Conservation (phyloP, 2,888 invertebrate genomes). For the Papilio protenor region DNA sequence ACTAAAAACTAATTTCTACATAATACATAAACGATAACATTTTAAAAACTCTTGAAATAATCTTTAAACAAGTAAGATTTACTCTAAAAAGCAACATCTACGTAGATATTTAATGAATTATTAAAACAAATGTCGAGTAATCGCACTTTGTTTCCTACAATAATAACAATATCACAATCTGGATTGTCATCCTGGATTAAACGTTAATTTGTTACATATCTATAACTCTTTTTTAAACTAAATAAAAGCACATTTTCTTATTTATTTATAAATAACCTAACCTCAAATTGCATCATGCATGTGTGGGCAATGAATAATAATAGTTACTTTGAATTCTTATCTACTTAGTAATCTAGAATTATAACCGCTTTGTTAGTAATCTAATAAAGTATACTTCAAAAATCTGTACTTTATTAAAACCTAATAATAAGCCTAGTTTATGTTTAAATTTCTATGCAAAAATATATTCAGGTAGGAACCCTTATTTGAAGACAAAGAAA, state of each 20-base stretch:
- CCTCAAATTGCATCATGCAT: neutral
- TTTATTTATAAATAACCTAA: neutral
- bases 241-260: neutral
- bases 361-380: neutral
- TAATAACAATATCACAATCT: neutral
- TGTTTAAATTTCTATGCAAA: too few species aligned
- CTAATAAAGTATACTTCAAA: neutral
- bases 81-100: neutral
- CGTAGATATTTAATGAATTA: too few species aligned
- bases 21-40: neutral
- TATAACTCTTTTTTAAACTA: neutral
- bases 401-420: too few species aligned
- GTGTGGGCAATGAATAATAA: too few species aligned
- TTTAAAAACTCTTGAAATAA: neutral
- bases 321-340: neutral
- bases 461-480: too few species aligned
- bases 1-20: neutral
- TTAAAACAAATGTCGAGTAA: neutral
- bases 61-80: neutral
- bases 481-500: too few species aligned
- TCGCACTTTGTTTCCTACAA: neutral
- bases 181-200: neutral
- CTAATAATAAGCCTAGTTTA: too few species aligned
- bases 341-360: neutral
- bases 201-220: neutral